phyloP scores from a whole-genome alignment of 2,888 invertebrate species.

The Flexamia atlantica region DNA sequence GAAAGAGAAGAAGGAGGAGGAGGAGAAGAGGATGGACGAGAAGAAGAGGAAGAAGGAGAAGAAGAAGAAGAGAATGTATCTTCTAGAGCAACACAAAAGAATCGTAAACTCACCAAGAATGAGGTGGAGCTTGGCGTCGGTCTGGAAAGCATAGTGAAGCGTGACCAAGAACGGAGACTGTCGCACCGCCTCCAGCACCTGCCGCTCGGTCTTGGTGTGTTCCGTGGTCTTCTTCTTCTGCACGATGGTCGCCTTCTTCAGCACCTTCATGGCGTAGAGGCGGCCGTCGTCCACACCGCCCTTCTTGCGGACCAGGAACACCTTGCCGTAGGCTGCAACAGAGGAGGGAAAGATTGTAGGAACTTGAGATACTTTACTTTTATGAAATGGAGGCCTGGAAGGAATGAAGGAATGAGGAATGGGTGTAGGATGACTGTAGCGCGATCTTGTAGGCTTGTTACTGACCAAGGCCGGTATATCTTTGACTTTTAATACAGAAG shows the following conservation, averaged over 20 bases:
- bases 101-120: conserved; percentile 95
- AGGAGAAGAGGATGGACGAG: too few relatives aligned
- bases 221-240: conserved; percentile 97
- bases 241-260: conserved; percentile 96
- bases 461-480: too few relatives aligned
- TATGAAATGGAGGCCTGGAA: too few relatives aligned
- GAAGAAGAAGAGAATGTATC: too few relatives aligned
- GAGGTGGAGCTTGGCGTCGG: conserved; percentile 96
- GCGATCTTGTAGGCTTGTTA: too few relatives aligned
- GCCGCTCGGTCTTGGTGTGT: conserved; percentile 97
- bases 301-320: conserved; percentile 96
- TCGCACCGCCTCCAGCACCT: conserved; percentile 96
- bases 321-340: conserved; percentile 93
- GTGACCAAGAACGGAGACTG: conserved; percentile 98
- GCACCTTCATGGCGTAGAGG: conserved; percentile 98
- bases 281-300: conserved; percentile 92
- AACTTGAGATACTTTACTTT: neutral
- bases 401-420: neutral
- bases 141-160: conserved; percentile 98
- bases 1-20: too few relatives aligned
- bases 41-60: too few relatives aligned
- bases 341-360: neutral
- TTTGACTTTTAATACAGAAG: too few relatives aligned
- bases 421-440: neutral
- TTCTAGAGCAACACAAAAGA: too few relatives aligned